These are phyloP conservation scores for Helicolenus hilgendorfi DNA, from an alignment of 2,797 vertebrate species.

Conservation along the genomic window DNA sequence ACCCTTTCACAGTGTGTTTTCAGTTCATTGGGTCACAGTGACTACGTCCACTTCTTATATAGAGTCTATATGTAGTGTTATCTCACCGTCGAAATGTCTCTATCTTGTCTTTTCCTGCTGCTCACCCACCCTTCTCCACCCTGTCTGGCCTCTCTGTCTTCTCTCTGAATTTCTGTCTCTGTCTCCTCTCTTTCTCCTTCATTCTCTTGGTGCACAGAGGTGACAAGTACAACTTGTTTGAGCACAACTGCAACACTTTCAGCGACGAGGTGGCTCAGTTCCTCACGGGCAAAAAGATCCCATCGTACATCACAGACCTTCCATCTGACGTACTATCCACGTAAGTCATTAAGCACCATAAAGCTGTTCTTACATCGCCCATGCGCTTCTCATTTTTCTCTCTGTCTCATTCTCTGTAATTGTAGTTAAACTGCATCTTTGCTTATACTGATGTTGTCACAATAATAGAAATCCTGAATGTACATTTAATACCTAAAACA, in stretches of 20 bases:
- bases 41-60: no score
- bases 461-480: background rate
- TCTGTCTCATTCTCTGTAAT: background rate
- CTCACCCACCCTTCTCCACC: background rate
- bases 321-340: conserved; percentile 96
- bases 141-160: background rate
- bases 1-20: no score
- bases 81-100: background rate
- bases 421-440: background rate
- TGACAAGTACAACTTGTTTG: conserved; percentile 95
- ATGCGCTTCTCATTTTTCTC: background rate
- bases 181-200: background rate
- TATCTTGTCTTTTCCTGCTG: background rate
- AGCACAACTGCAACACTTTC: conserved; percentile 98
- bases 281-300: conserved; percentile 95
- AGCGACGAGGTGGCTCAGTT: conserved; percentile 97
- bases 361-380: background rate
- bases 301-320: conserved; percentile 97
- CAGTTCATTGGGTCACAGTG: no score
- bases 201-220: conserved; percentile 77
- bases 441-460: background rate
- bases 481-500: background rate
- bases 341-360: conserved; percentile 88
- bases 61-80: background rate
- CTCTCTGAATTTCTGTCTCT: background rate